Percentiles rank a stretch among this genome's conserved stretches.
phyloP scores from a whole-genome alignment of 2,888 invertebrate genomes.

The Xanthia icteritia region DNA sequence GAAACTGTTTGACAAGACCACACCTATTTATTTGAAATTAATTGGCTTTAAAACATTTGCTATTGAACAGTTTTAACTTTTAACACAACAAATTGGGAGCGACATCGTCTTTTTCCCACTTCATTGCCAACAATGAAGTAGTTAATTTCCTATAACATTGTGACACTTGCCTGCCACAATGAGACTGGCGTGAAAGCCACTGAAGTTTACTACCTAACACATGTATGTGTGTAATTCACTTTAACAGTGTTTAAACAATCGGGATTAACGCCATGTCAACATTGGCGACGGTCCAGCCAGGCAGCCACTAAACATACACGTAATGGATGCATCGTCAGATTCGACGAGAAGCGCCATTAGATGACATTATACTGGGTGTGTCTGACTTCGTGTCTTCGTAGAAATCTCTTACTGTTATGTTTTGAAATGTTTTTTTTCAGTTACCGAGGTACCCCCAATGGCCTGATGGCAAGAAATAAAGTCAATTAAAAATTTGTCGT shows the following conservation, averaged over 20 bases:
- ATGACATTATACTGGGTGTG: constrained; percentile 24
- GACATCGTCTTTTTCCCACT: not conserved
- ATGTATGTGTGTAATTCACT: constrained; percentile 50
- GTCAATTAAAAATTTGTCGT: too few relatives aligned
- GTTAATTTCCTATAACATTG: constrained; percentile 32
- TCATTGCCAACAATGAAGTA: constrained; percentile 13
- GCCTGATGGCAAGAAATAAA: not conserved
- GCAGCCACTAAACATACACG: constrained; percentile 52
- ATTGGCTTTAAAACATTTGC: constrained; percentile 8
- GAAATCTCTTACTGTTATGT: too few relatives aligned
- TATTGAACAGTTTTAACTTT: not conserved
- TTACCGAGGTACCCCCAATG: too few relatives aligned
- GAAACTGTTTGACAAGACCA: constrained; percentile 45
- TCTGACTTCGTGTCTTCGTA: not conserved
- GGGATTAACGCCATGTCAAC: constrained; percentile 64
- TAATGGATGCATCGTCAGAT: constrained; percentile 52
- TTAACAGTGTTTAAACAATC: constrained; percentile 58
- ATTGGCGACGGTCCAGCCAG: constrained; percentile 66
- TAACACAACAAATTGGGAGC: not conserved
- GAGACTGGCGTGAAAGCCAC: constrained; percentile 22
- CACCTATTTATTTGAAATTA: constrained; percentile 43
- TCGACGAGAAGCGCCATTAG: constrained; percentile 33
- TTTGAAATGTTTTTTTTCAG: too few relatives aligned
- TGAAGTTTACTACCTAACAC: constrained; percentile 37
- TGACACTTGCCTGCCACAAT: constrained; percentile 27